Evolutionary conservation across 2,888 invertebrate genomes (phyloP).

Genomic region (Diadegma fenestrale): DNA sequence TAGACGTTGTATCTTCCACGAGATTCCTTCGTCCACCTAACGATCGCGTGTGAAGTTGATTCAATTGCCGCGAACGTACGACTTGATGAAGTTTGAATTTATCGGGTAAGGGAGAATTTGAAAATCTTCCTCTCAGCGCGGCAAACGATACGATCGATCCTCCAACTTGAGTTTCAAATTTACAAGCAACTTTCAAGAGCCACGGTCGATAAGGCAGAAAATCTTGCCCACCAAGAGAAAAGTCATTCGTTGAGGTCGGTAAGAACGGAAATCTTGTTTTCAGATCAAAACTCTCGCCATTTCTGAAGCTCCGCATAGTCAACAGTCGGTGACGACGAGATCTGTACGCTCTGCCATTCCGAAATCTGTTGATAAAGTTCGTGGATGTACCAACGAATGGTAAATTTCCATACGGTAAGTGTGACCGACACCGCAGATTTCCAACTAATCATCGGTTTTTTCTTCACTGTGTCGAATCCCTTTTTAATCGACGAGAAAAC

Average conservation of each 20-base stretch:
- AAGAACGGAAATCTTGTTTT: not conserved
- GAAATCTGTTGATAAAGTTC: not conserved
- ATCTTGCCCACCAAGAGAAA: not conserved
- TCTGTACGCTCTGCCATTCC: not conserved
- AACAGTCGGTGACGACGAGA: not conserved
- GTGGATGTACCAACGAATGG: not conserved
- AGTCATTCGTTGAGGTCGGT: not conserved
- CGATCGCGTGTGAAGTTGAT: conserved; percentile 4
- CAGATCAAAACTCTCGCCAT: not conserved
- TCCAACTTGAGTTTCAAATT: not conserved
- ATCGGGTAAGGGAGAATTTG: not conserved
- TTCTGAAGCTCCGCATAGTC: not conserved
- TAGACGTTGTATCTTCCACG: not conserved
- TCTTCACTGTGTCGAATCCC: not conserved
- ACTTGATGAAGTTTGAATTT: not conserved
- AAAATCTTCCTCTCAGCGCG: not conserved
- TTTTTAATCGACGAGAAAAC: too few relatives aligned
- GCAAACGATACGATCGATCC: not conserved
- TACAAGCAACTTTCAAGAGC: not conserved
- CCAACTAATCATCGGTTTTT: not conserved
- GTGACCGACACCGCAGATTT: not conserved
- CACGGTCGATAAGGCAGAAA: not conserved
- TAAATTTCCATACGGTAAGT: not conserved
- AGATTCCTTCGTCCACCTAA: not conserved
- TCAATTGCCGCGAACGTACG: not conserved